A percentile compares a stretch with the other conserved stretches of the same genome.
These are phyloP conservation scores for Rhadinocentrus ornatus DNA, from an alignment of 2,797 vertebrate genomes.

Conservation along the genomic window DNA sequence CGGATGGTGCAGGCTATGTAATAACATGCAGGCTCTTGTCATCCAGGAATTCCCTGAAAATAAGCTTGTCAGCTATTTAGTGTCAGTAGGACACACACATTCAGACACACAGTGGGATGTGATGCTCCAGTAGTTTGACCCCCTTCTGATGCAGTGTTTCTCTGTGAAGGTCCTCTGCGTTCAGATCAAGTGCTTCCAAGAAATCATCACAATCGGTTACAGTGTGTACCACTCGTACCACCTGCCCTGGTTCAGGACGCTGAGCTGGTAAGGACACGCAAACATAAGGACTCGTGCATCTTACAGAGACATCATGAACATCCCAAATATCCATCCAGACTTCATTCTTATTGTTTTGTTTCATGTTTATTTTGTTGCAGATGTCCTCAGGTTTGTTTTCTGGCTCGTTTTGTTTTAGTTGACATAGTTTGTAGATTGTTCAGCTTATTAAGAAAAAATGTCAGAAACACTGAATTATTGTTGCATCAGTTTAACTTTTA, in stretches of 20 bases:
- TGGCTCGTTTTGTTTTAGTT: conserved; percentile 20
- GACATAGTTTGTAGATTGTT: conserved; percentile 40
- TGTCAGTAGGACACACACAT: conserved; percentile 38
- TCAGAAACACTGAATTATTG: conserved; percentile 6
- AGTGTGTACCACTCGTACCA: conserved; percentile 96
- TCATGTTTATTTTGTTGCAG: conserved; percentile 68
- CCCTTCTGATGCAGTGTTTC: conserved; percentile 18
- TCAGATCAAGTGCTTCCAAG: conserved; percentile 99
- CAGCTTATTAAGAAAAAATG: conserved; percentile 29
- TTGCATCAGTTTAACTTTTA: conserved; percentile 38
- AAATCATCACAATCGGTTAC: conserved; percentile 98
- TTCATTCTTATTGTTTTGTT: conserved; percentile 36
- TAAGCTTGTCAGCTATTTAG: conserved; percentile 38
- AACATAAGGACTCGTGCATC: neutral
- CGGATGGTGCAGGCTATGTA: neutral
- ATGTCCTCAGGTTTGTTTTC: conserved; percentile 71
- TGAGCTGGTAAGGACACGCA: conserved; percentile 91
- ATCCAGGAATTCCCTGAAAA: conserved; percentile 30
- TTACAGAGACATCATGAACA: neutral
- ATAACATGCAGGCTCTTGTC: conserved; percentile 12
- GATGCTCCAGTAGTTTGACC: neutral
- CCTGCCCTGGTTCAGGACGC: conserved; percentile 96
- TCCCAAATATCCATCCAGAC: neutral
- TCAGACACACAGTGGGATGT: neutral
- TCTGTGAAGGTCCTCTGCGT: conserved; percentile 92